Base-by-base conservation (phyloP, 1,140 invertebrate species). In the Drosophila orena region DNA sequence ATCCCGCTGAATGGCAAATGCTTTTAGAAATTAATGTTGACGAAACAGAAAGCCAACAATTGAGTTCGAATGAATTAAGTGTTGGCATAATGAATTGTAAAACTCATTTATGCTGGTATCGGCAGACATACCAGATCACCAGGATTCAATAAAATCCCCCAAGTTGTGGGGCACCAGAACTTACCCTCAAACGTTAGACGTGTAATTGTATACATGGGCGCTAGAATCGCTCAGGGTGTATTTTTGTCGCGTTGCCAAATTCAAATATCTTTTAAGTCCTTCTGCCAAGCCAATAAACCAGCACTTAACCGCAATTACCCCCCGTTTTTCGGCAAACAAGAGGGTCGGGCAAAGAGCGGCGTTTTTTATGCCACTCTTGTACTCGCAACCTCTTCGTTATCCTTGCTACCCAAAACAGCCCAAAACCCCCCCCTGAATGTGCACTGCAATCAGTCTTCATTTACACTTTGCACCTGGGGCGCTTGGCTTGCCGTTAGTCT, bases 271-370 rank as follows among this genome's bases (percentile, higher is more conserved):
- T 85, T 77, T 85, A 85, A 84, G 77, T 79, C 84, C 85, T 89
- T 88, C 77, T 89, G 72, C 85, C 84, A 79, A 89, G 69, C 84
- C 79, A 88, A 88, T 84, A 88, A 88, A 89, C 84, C 84, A 77
- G 85, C 84, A 89, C 84, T 89, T 89, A 89, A 89, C 84, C 84
- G 89, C 85, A 89, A 89, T 89, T 89, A 90, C 85, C 85, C 84
- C 69, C 80, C 83, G 76, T 75, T 71, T 47, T 88, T 85, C 66
- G 84, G 72, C 77, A 77, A 85, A 85, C 77, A 77, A 83, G 77
- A 57, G 56, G 66, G 20, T 46, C 44, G 69, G 64, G 59, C 73
- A 65, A 68, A 60, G 70, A 83, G 61, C 66, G 61, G 54, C 46
- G 66, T 77, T 86, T 84, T 84, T 81, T 86, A 81, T 76, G 58